A percentile compares a stretch with the other conserved stretches of the same genome.
Evolutionary conservation across 2,888 invertebrate species (phyloP).

Genomic region (Andrena fulva): DNA sequence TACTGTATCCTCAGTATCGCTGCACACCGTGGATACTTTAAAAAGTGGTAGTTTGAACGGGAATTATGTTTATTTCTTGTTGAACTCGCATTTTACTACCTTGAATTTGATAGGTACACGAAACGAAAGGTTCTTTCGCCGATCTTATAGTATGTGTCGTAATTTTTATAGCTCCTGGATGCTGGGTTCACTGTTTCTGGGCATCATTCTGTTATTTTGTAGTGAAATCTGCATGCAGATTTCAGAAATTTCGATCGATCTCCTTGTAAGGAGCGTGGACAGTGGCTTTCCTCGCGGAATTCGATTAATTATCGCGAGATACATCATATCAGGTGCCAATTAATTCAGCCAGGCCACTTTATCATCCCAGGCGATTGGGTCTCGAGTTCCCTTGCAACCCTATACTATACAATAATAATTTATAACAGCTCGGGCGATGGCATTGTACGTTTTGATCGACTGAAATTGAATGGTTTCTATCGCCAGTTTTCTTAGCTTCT

Average conservation of each 20-base stretch:
- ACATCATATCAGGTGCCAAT: not conserved
- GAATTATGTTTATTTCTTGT: not conserved
- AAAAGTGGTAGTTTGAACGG: not conserved
- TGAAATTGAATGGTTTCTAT: not conserved
- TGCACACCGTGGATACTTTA: not conserved
- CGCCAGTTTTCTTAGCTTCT: not conserved
- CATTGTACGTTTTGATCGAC: not conserved
- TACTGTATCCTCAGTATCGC: not conserved
- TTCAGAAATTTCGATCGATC: not conserved
- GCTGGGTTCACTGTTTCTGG: no score
- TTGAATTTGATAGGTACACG: not conserved
- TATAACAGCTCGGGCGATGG: not conserved
- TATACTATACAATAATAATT: not conserved
- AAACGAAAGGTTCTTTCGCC: no score
- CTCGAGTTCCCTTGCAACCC: not conserved
- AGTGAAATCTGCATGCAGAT: not conserved
- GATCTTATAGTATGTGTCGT: no score
- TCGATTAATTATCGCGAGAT: not conserved
- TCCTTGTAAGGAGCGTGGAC: not conserved
- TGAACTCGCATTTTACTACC: not conserved
- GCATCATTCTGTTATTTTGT: no score
- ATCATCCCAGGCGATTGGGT: not conserved
- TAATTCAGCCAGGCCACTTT: not conserved
- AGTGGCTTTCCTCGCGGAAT: not conserved
- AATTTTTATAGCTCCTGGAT: no score